Base-by-base conservation (phyloP, 2,797 vertebrate genomes). In the Leucoraja ocellata region DNA sequence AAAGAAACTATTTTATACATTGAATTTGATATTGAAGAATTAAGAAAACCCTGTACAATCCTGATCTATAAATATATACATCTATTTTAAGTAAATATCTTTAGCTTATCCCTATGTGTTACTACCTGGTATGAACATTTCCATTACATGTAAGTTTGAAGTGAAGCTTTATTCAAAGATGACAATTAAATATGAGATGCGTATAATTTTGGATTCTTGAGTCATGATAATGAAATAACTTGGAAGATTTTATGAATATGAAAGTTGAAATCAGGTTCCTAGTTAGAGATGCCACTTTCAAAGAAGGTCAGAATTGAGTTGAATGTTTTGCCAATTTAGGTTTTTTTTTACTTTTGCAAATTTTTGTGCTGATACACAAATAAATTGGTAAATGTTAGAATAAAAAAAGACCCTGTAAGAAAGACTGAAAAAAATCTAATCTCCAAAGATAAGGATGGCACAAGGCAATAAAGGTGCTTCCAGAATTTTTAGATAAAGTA, bases 81-180 rank as follows among this genome's bases (percentile, higher is more conserved):
- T 28, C 68, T 39, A 63, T 74, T 92, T 13, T 91, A 92, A 92
- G 36, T 54, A 92, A 63, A 76, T 92, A 73, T 58, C 73, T 76
- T 76, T 92, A 92, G 36, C 90, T 73, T 54, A 76, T 76, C 11
- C 71, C 11, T 46, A 46, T 28, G 76, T 92, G 8, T 71, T 91
- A 76, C 7, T 11, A 92, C 25, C 7, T 84, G 3, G 16, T 88
- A 36, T 88, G 65, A 18, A 65, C 32, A 88, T 6, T 36, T 8
- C 16, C 68, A 63, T 36, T 68, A 36, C 9, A 68, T 88, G n/a
- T 88, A 88, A 36, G 84, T 23, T 88, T 68, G 84, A 68, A 88
- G 28, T 32, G 32, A 88, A 88, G n/a, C 4, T 68, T 36, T 68
- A 8, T 16, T 8, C n/a, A 21, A 88, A 65, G 13, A n/a, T 88